Evolutionary conservation across 2,113 vertebrate species (phyloP), one percentile per base, ranked within the genome.

Genomic region (Oncorhynchus tshawytscha): DNA sequence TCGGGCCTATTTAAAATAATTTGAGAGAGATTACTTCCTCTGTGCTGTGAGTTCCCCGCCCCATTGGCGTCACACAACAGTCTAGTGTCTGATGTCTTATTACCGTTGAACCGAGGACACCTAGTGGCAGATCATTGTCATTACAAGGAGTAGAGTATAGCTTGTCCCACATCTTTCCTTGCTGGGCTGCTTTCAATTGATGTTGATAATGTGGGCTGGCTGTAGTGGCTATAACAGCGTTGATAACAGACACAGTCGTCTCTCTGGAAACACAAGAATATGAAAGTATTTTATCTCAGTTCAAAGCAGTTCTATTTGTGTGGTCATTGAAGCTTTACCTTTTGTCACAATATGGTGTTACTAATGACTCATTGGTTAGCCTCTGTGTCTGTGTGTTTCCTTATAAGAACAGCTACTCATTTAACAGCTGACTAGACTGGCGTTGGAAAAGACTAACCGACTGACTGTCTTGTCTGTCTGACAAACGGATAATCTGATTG

Each of bases 1-100:
- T 79, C 27, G 5, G 24, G 74, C 57, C 49, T 70, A 75, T 71
- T 76, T 72, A 82, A 77, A 84, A 67, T 31, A 18, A 31, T 81
- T 79, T 75, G 39, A 76, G 59, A 66, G 77, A 66, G 80, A 80
- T 85, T 78, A 73, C 1, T 20, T 12, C 3, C 1, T 71, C 6
- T 70, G 9, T 22, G 1, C 45, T 67, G 15, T 29, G 20, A 5
- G 3, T 70, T 20, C 25, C 34, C 34, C 45, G 6, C 45, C 45
- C 45, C 45, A 11, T n/a, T 70, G 45, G 60, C 20, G 8, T 25
- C 24, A 67, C 65, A 31, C 62, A 66, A 1, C 2, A 25, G 3
- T 29, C 16, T 29, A 18, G 25, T 5, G 5, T 31, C 16, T 18
- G 39, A 45, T 45, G 8, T 16, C 20, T 39, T 34, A 68, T 34